These are phyloP conservation scores for Mesodorylaimus sp. DNA, from an alignment of 2,888 invertebrate species.

Conservation along the genomic window DNA sequence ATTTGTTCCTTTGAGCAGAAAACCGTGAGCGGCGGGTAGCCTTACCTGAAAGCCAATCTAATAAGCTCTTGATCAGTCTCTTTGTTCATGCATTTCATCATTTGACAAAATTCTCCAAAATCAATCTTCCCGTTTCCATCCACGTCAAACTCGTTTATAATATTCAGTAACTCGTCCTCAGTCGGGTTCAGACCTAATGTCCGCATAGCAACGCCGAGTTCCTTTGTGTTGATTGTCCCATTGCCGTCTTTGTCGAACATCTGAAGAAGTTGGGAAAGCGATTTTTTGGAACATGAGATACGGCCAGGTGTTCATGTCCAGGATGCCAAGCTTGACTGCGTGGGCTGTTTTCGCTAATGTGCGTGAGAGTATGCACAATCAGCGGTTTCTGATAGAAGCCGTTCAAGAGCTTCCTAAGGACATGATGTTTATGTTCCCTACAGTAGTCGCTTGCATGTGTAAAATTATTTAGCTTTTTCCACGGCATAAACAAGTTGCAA, in stretches of 20 bases:
- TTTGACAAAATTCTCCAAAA: conserved; percentile 29
- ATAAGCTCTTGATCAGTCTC: conserved; percentile 30
- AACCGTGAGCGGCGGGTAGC: conserved; percentile 1
- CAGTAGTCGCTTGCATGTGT: too few species aligned
- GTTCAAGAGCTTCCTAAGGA: too few species aligned
- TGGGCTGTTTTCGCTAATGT: too few species aligned
- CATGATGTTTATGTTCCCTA: too few species aligned
- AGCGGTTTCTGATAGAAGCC: too few species aligned
- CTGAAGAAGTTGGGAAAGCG: conserved; percentile 12
- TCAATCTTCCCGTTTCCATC: conserved; percentile 31
- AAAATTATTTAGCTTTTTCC: too few species aligned
- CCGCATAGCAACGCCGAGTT: conserved; percentile 29
- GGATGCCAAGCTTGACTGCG: too few species aligned
- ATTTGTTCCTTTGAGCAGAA: background rate
- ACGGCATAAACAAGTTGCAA: too few species aligned
- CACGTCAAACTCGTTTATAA: conserved; percentile 25
- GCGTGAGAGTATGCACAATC: too few species aligned
- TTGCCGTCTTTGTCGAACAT: conserved; percentile 30
- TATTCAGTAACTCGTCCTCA: conserved; percentile 26
- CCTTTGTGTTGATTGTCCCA: conserved; percentile 31
- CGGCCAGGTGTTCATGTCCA: too few species aligned
- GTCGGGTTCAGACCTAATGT: conserved; percentile 29
- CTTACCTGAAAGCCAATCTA: conserved; percentile 27
- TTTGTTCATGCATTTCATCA: conserved; percentile 31
- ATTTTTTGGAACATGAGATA: too few species aligned